Conservation (phyloP, 2,888 invertebrate species). For the Leptinotarsa haldemani region DNA sequence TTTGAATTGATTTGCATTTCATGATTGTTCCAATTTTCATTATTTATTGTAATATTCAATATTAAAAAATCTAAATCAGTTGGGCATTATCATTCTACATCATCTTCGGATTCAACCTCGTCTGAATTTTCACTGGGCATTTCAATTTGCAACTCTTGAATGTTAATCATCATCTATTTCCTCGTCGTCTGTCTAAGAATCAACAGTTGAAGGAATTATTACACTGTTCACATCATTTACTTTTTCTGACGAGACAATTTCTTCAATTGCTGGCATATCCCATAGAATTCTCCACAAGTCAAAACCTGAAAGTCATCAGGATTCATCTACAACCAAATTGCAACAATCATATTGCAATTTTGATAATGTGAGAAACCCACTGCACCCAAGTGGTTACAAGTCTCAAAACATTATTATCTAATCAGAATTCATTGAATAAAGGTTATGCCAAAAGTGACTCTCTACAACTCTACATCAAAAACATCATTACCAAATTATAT, state of each 20-base stretch:
- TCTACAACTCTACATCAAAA: background rate
- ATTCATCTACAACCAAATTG: background rate
- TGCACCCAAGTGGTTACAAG: background rate
- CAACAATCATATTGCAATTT: background rate
- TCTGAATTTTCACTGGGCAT: too few relatives aligned
- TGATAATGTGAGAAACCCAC: background rate
- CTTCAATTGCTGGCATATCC: background rate
- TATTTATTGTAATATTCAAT: too few relatives aligned
- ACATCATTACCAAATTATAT: too few relatives aligned
- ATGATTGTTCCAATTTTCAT: too few relatives aligned
- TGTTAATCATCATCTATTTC: background rate
- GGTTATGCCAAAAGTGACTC: too few relatives aligned
- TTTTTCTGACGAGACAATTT: background rate
- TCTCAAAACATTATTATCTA: background rate
- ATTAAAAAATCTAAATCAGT: too few relatives aligned
- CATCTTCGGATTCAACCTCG: too few relatives aligned
- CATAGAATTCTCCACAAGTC: background rate
- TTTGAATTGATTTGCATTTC: too few relatives aligned
- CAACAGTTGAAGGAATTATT: background rate
- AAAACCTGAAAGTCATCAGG: background rate
- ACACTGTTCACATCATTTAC: background rate
- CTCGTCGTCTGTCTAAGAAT: background rate
- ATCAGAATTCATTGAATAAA: background rate
- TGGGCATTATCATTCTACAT: too few relatives aligned
- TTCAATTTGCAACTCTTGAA: background rate